A percentile compares a stretch with the other conserved stretches of the same genome.
phyloP scores from a whole-genome alignment of 2,797 vertebrate species.

The Lithobates sylvaticus region DNA sequence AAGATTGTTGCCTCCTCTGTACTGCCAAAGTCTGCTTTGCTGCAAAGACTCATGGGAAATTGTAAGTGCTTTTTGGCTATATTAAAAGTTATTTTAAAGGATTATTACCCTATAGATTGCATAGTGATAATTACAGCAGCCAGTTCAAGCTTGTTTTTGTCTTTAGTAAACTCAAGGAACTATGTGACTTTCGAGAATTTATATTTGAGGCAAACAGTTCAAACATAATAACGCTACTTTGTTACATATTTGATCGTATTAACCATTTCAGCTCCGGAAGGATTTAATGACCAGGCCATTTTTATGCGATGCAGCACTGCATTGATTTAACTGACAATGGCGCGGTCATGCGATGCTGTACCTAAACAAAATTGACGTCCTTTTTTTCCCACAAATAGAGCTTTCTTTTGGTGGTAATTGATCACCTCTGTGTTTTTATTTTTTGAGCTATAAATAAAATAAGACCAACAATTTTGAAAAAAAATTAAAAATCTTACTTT shows the following conservation, averaged over 20 bases:
- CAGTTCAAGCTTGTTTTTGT: not conserved
- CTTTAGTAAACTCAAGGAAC: not conserved
- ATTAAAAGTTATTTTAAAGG: slow-evolving; percentile 37
- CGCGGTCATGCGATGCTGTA: too few species aligned
- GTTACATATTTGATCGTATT: not conserved
- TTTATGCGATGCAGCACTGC: too few species aligned
- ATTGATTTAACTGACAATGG: too few species aligned
- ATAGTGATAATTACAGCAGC: slow-evolving; percentile 27
- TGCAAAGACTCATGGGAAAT: slow-evolving; percentile 41
- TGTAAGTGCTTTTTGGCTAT: slow-evolving; percentile 12
- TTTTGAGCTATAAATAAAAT: too few species aligned
- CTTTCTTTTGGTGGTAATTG: too few species aligned
- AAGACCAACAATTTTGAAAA: too few species aligned
- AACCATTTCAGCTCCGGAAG: too few species aligned
- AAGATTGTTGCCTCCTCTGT: slow-evolving; percentile 56
- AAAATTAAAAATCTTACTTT: too few species aligned
- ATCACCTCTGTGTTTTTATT: too few species aligned
- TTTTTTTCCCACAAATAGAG: too few species aligned
- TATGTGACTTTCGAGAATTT: not conserved
- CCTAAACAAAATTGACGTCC: too few species aligned
- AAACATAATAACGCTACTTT: not conserved
- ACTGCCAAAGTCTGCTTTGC: slow-evolving; percentile 39
- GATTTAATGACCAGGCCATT: too few species aligned
- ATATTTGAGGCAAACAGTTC: not conserved
- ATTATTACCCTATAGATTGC: slow-evolving; percentile 46